Evolutionary conservation across 2,797 vertebrate genomes (phyloP).

Genomic region (Parauchenoglanis ngamensis): DNA sequence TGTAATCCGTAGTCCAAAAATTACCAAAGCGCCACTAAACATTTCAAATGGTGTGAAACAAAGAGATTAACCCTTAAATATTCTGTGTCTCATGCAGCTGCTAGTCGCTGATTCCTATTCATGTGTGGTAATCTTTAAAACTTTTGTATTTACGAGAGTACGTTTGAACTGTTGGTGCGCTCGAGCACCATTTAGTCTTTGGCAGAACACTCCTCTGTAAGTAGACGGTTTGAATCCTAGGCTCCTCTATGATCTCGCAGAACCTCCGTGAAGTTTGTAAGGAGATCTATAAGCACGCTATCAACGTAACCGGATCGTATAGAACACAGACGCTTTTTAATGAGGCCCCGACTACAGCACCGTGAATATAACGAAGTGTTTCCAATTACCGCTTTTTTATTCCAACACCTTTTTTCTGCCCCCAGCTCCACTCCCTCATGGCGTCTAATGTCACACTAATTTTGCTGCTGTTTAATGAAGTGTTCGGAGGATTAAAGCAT

Average conservation of each 20-base stretch:
- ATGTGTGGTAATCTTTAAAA: no score
- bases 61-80: background rate
- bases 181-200: background rate
- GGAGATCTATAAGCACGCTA: background rate
- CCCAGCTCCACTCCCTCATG: background rate
- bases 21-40: background rate
- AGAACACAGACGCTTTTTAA: constrained; percentile 2
- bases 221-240: background rate
- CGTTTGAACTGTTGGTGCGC: background rate
- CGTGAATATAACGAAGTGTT: constrained; percentile 28
- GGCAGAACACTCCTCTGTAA: background rate
- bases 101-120: no score
- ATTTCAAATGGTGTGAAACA: background rate
- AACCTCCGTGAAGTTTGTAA: background rate
- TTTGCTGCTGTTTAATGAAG: constrained; percentile 47
- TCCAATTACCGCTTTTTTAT: constrained; percentile 33
- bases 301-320: background rate
- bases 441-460: constrained; percentile 46
- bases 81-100: no score
- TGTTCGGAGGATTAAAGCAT: constrained; percentile 58
- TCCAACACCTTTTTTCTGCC: constrained; percentile 11
- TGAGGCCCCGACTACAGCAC: background rate
- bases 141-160: background rate
- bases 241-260: background rate
- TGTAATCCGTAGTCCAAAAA: background rate